Evolutionary conservation across 2,113 vertebrate genomes (phyloP), one percentile per base, ranked within the genome.

Genomic region (Pseudolaguvia tuberculata): DNA sequence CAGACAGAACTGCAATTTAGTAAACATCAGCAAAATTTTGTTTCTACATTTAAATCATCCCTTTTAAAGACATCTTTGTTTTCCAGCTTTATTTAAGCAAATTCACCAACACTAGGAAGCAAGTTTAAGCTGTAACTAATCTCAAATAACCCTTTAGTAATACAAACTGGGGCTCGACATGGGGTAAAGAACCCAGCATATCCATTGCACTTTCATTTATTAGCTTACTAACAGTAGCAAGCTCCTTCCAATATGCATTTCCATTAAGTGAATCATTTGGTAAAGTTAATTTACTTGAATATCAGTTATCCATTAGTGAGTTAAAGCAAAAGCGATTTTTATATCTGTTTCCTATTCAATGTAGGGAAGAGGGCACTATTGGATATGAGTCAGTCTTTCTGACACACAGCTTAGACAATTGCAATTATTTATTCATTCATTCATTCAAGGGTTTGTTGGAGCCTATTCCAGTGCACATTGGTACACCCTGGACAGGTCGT

Each of bases 201-300:
- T 88, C 83, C 81, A 89, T 88, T 90, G 86, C 84, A 75, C 39
- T 48, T 47, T 56, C 53, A 50, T 57, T 68, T 69, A 84, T 83
- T 83, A 83, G 72, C 86, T 82, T 84, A 80, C 82, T 48, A 66
- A 66, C 88, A 87, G 86, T 85, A 87, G 90, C 87, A 88, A 85
- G 86, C 84, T 84, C 74, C 84, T 81, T 81, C 86, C 82, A 89
- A 87, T 87, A 86, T 87, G 86, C 83, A 80, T 83, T 86, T 86
- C 79, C 72, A 83, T 80, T 69, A 77, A 78, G 87, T 84, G 84
- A 88, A 85, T 88, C 75, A 85, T 89, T 88, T 87, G 84, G 84
- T 82, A 80, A 80, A 74, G 77, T 82, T 85, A 80, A 88, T 86
- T 88, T 82, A 82, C 70, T 65, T 75, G 81, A 83, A 85, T 80